A percentile compares a stretch with the other conserved stretches of the same genome.
phyloP scores from a whole-genome alignment of 2,888 invertebrate species.

The Artemia sinica region DNA sequence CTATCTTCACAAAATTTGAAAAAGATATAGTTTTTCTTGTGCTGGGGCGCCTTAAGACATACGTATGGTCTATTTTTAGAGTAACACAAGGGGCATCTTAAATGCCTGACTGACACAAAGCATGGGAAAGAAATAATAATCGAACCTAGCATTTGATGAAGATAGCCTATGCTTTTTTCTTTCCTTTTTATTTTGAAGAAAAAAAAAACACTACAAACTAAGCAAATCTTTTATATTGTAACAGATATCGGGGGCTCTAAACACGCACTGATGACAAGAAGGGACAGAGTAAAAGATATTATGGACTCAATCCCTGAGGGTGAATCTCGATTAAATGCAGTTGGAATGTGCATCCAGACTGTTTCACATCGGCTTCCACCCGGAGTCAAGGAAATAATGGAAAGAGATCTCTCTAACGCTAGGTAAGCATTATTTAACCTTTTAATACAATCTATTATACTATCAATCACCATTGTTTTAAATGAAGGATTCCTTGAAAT shows the following conservation, averaged over 20 bases:
- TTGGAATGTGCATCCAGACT: slow-evolving; percentile 53
- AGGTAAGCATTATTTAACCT: slow-evolving; percentile 31
- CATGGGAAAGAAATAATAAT: too few relatives aligned
- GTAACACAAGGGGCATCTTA: too few relatives aligned
- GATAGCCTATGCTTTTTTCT: neutral
- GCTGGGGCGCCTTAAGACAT: too few relatives aligned
- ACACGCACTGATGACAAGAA: slow-evolving; percentile 57
- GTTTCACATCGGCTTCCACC: slow-evolving; percentile 52
- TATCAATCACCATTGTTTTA: too few relatives aligned
- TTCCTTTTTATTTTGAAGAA: neutral
- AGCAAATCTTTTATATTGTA: slow-evolving; percentile 4
- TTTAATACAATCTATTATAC: too few relatives aligned
- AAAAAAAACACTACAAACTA: neutral
- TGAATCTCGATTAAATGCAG: slow-evolving; percentile 52
- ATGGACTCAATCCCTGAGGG: slow-evolving; percentile 59
- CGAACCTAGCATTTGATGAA: too few relatives aligned
- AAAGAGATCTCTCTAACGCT: slow-evolving; percentile 56
- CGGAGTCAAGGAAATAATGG: slow-evolving; percentile 67
- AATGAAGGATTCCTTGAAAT: too few relatives aligned
- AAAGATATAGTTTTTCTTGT: too few relatives aligned
- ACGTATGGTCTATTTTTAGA: too few relatives aligned
- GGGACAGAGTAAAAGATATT: slow-evolving; percentile 60
- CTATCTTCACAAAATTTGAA: too few relatives aligned
- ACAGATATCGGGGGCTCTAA: slow-evolving; percentile 70
- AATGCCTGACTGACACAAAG: too few relatives aligned